phyloP scores from a whole-genome alignment of 1,140 invertebrate genomes.

The Eriosoma lanigerum region DNA sequence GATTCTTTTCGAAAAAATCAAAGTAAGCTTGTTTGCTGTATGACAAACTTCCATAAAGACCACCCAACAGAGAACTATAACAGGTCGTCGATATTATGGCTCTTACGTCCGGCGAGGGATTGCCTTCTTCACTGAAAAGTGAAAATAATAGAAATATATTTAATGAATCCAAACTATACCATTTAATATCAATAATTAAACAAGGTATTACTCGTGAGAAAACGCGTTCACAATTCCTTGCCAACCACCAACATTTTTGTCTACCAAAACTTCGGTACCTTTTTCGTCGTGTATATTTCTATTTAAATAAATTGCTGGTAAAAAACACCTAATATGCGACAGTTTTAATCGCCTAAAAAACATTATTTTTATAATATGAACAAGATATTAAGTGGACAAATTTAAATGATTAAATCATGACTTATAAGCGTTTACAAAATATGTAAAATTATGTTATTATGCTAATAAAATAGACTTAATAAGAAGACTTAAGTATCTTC shows the following conservation, averaged over 20 bases:
- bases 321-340: constrained; percentile 12
- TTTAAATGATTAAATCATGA: too few relatives aligned
- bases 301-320: constrained; percentile 16
- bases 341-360: constrained; percentile 28
- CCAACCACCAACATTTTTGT: constrained; percentile 36
- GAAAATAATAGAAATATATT: neutral
- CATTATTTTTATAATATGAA: neutral
- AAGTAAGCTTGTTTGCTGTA: constrained; percentile 45
- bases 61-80: constrained; percentile 30
- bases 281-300: neutral
- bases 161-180: neutral
- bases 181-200: neutral
- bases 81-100: constrained; percentile 7
- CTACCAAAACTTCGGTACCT: neutral
- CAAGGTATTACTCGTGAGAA: neutral
- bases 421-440: too few relatives aligned
- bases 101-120: constrained; percentile 33
- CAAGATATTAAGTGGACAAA: too few relatives aligned
- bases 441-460: too few relatives aligned
- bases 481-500: too few relatives aligned
- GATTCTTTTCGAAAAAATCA: constrained; percentile 42
- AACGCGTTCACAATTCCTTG: constrained; percentile 28
- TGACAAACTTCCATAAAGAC: constrained; percentile 30
- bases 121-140: constrained; percentile 35
- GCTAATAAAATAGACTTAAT: too few relatives aligned